These are phyloP conservation scores for Geotrupes spiniger DNA, from an alignment of 2,888 invertebrate genomes.

Conservation along the genomic window DNA sequence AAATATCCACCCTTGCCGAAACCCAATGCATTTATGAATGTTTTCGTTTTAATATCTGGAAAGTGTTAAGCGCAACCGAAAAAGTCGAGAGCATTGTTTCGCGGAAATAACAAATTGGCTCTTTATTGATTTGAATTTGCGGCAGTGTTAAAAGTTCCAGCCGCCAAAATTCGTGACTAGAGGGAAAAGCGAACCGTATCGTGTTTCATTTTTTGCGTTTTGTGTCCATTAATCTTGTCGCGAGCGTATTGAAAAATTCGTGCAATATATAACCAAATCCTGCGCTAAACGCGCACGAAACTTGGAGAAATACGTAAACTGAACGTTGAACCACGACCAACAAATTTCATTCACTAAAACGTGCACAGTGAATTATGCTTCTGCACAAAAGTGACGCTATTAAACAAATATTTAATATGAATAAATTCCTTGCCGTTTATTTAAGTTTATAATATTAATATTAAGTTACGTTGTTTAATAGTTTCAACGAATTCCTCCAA, in stretches of 20 bases:
- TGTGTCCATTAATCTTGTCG: constrained; percentile 16
- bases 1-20: too few relatives aligned
- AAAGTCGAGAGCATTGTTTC: too few relatives aligned
- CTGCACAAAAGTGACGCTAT: too few relatives aligned
- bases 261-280: constrained; percentile 18
- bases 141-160: constrained; percentile 3
- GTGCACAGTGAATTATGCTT: too few relatives aligned
- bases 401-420: too few relatives aligned
- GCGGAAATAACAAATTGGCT: constrained; percentile 1
- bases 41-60: too few relatives aligned
- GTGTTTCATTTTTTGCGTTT: constrained; percentile 9
- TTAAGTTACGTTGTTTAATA: too few relatives aligned
- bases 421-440: too few relatives aligned
- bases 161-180: constrained; percentile 1
- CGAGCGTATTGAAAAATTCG: constrained; percentile 17
- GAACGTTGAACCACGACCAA: background rate
- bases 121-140: constrained; percentile 4
- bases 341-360: background rate
- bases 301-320: background rate
- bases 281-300: constrained; percentile 11
- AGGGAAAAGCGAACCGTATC: background rate
- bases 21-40: too few relatives aligned
- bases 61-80: too few relatives aligned
- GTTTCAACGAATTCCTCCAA: too few relatives aligned
- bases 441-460: too few relatives aligned